Evolutionary conservation across 1,140 invertebrate species (phyloP).

Genomic region (Coelopa frigida): DNA sequence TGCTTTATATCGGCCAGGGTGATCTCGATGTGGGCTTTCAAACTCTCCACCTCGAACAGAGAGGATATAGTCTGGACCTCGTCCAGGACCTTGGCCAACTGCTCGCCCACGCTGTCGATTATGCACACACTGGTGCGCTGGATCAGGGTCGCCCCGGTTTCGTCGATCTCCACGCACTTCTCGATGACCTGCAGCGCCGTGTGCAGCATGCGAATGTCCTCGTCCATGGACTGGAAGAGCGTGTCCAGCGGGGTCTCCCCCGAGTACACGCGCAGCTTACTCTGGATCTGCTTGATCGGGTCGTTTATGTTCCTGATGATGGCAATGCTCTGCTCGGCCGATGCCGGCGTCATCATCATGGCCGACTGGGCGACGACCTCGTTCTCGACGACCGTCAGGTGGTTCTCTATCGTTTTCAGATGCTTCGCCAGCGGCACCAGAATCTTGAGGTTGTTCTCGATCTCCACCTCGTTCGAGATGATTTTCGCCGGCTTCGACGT

Average conservation of each 20-base stretch:
- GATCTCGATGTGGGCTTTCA: conserved; percentile 44
- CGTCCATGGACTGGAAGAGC: conserved; percentile 51
- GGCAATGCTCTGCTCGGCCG: conserved; percentile 56
- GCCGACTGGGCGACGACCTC: conserved; percentile 55
- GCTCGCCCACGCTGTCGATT: conserved; percentile 50
- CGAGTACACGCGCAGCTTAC: conserved; percentile 48
- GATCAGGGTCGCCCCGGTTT: conserved; percentile 55
- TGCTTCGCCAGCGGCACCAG: conserved; percentile 35
- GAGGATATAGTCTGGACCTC: conserved; percentile 45
- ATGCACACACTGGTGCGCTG: conserved; percentile 57
- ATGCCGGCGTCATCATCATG: conserved; percentile 54
- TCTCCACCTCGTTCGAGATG: conserved; percentile 28
- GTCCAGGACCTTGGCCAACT: conserved; percentile 48
- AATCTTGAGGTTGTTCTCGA: conserved; percentile 30
- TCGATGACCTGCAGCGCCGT: conserved; percentile 56
- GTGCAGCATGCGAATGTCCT: conserved; percentile 55
- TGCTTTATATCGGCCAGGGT: conserved; percentile 47
- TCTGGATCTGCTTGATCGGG: conserved; percentile 57
- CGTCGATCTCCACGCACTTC: conserved; percentile 60
- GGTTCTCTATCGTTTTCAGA: conserved; percentile 33
- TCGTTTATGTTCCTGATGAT: conserved; percentile 55
- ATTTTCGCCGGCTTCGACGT: conserved; percentile 21
- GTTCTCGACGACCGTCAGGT: conserved; percentile 51
- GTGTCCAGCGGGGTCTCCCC: conserved; percentile 45
- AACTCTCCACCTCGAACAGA: conserved; percentile 25